Percentiles rank a stretch among this genome's conserved stretches.
These are phyloP conservation scores for Ceriagrion tenellum DNA, from an alignment of 2,888 invertebrate genomes.

Conservation along the genomic window DNA sequence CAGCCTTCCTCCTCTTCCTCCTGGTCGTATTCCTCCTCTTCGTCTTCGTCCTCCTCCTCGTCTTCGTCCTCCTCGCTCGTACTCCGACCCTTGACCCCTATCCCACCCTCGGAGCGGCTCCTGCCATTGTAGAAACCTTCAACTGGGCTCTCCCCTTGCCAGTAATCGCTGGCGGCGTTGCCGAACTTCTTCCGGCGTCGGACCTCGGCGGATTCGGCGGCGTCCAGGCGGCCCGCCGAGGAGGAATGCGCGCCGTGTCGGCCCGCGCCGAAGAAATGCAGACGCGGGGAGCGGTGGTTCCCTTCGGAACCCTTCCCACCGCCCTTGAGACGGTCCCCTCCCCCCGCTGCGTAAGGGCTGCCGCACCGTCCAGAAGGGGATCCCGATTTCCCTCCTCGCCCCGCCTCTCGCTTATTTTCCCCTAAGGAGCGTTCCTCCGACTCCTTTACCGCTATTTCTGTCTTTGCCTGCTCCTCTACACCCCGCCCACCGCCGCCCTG, in stretches of 20 bases:
- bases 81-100: conserved; percentile 34
- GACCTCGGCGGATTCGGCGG: conserved; percentile 82
- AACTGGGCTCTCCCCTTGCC: conserved; percentile 69
- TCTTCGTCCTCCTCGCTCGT: conserved; percentile 68
- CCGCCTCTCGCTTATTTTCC: background rate
- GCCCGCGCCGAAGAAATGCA: conserved; percentile 71
- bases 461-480: background rate
- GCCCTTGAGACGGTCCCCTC: conserved; percentile 74
- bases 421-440: background rate
- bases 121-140: conserved; percentile 12
- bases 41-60: conserved; percentile 69
- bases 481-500: background rate
- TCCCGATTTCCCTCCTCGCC: background rate
- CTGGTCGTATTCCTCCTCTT: conserved; percentile 69
- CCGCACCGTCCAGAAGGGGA: background rate
- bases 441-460: conserved; percentile 21
- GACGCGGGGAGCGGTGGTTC: conserved; percentile 31
- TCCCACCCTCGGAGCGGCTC: conserved; percentile 63
- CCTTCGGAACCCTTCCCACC: conserved; percentile 77
- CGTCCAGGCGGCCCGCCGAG: conserved; percentile 77
- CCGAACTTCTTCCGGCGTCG: conserved; percentile 86
- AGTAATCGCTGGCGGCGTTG: conserved; percentile 74
- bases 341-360: conserved; percentile 69
- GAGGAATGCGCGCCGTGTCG: conserved; percentile 70
- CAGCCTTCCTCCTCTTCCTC: conserved; percentile 70